Evolutionary conservation across 2,888 invertebrate genomes (phyloP), one percentile per base, ranked within the genome.

Genomic region (Ametastegia equiseti): DNA sequence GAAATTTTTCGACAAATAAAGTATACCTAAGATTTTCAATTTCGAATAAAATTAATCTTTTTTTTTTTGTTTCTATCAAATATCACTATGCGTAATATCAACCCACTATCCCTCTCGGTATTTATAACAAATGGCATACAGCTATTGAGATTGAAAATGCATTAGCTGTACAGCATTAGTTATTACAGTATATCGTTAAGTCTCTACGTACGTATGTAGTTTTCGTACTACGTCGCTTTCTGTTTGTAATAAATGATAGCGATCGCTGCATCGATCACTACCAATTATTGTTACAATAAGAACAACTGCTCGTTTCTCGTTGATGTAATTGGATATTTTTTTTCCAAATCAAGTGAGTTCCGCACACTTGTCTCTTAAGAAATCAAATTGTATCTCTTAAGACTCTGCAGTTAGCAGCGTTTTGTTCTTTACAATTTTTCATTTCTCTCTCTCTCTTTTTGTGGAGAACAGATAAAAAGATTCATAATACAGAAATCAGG

Each of bases 71-170:
- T 6, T 39, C 13, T 33, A 54, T 71, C 47, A 71, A 71, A 47
- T 45, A 71, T 71, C 45, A 71, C 71, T 71, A 45, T 71, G 39
- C 71, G 45, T 71, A 71, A 47, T 71, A 6, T 71, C 15, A 71
- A 71, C 15, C 1, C n/a, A 54, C 13, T 54, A 54, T 54, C n/a
- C 36, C 33, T 54, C n/a, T n/a, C 9, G 33, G n/a, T 54, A 57
- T 54, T 54, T 39, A 69, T 39, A 69, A 75, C 50, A 54, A 33
- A 50, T 54, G 19, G 30, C 19, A 75, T 54, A 75, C 75, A 75
- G 75, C 75, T 60, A 6, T 69, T 75, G 75, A 75, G 75, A 54
- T 19, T 57, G 7, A 9, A n/a, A 75, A 36, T 75, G 36, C 39
- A 36, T 54, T 75, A 50, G 75, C 54, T 75, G 75, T 39, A 13